phyloP scores from a whole-genome alignment of 1,140 invertebrate genomes.

The Conopomorpha cramerella region DNA sequence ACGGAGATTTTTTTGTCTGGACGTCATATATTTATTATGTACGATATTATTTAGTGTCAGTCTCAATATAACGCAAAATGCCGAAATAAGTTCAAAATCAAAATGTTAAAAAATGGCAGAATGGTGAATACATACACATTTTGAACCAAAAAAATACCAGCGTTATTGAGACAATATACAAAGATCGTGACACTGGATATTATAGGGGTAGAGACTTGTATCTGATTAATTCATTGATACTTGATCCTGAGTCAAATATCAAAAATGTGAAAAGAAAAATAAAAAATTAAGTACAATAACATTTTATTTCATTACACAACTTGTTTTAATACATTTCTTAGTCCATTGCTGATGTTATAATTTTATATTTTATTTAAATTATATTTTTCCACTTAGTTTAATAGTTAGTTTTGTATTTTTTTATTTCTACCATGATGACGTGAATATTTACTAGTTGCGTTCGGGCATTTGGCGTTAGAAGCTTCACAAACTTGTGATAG shows the following conservation, averaged over 20 bases:
- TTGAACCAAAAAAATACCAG: too few relatives aligned
- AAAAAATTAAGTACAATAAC: not conserved
- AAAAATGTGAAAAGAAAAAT: constrained; percentile 4
- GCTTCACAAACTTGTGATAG: constrained; percentile 96
- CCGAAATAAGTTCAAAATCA: too few relatives aligned
- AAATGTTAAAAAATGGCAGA: too few relatives aligned
- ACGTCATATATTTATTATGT: too few relatives aligned
- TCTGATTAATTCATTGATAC: not conserved
- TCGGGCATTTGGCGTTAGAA: constrained; percentile 86
- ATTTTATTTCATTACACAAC: constrained; percentile 1
- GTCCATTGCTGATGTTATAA: not conserved
- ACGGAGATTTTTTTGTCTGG: too few relatives aligned
- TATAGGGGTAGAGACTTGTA: too few relatives aligned
- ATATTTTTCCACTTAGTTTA: constrained; percentile 33
- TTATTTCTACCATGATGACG: constrained; percentile 98
- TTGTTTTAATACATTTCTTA: not conserved
- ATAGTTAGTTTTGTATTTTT: too few relatives aligned
- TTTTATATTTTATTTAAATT: not conserved
- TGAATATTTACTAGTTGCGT: constrained; percentile 97
- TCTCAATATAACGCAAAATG: too few relatives aligned
- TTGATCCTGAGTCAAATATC: not conserved
- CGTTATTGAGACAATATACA: too few relatives aligned
- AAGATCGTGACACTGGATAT: too few relatives aligned
- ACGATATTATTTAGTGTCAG: too few relatives aligned
- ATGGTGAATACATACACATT: too few relatives aligned